These are phyloP conservation scores for Henricia sp. DNA, from an alignment of 53 echinoderm and acorn worm species.

Conservation along the genomic window DNA sequence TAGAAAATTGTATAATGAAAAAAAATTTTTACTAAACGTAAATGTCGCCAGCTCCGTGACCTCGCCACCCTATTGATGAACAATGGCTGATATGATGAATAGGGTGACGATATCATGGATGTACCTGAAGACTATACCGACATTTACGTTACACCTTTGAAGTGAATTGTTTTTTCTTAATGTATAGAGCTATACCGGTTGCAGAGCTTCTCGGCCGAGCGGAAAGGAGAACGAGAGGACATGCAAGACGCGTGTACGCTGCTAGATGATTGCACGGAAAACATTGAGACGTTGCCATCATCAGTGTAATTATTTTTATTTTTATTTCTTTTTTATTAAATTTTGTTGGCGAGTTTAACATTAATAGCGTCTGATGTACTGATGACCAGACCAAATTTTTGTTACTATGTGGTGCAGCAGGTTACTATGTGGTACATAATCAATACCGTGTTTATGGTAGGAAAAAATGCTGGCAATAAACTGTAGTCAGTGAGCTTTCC, in stretches of 20 bases:
- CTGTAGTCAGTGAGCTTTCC: too few relatives aligned
- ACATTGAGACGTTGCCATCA: slow-evolving; percentile 70
- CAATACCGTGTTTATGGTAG: background rate
- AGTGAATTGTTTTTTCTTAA: background rate
- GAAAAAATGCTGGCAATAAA: too few relatives aligned
- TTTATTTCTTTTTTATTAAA: background rate
- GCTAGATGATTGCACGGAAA: slow-evolving; percentile 79
- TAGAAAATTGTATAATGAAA: background rate
- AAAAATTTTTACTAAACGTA: background rate
- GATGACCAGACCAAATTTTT: too few relatives aligned
- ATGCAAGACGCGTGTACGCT: slow-evolving; percentile 97
- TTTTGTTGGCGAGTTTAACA: background rate
- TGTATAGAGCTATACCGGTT: slow-evolving; percentile 65
- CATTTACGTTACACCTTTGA: background rate
- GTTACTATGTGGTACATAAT: too few relatives aligned
- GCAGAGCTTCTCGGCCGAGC: slow-evolving; percentile 78
- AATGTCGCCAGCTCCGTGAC: background rate
- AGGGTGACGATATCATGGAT: background rate
- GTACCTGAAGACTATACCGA: background rate
- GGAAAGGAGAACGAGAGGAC: slow-evolving; percentile 91
- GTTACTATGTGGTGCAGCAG: too few relatives aligned
- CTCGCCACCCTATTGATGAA: background rate
- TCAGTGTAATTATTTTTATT: slow-evolving; percentile 68
- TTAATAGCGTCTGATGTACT: too few relatives aligned
- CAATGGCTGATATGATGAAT: background rate